Evolutionary conservation across 2,797 vertebrate species (phyloP).

Genomic region (Diglossa cyanea): DNA sequence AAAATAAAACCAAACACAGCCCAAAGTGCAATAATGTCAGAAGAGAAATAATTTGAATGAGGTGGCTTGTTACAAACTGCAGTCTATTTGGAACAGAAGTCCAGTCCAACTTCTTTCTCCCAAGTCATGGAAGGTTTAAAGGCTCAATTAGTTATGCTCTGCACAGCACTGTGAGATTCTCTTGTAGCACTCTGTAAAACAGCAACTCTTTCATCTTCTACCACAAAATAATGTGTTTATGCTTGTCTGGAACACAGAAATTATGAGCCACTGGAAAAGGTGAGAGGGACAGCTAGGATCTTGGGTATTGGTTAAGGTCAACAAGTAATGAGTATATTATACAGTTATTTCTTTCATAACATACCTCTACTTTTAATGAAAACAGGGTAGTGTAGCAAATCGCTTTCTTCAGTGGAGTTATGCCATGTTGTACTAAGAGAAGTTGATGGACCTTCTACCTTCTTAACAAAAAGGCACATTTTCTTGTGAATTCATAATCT

Average conservation of each 20-base stretch:
- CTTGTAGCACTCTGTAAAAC: background rate
- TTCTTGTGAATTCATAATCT: background rate
- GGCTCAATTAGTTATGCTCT: background rate
- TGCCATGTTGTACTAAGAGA: background rate
- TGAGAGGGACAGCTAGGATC: background rate
- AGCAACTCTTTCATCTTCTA: background rate
- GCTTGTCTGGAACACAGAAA: background rate
- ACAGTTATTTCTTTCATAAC: background rate
- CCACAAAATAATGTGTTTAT: background rate
- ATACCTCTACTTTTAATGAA: background rate
- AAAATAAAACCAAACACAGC: slow-evolving; percentile 12
- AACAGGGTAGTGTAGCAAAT: background rate
- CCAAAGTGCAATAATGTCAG: slow-evolving; percentile 1
- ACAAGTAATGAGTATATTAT: background rate
- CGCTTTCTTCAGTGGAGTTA: background rate
- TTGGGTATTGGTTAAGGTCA: background rate
- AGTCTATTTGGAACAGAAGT: background rate
- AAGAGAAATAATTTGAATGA: slow-evolving; percentile 23
- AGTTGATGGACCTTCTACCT: background rate
- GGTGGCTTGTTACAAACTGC: slow-evolving; percentile 13
- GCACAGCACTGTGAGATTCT: background rate
- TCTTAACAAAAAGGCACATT: background rate
- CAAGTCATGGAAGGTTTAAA: background rate
- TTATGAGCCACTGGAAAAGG: background rate
- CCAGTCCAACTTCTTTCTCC: background rate